Percentiles rank a stretch among this genome's conserved stretches.
These are phyloP conservation scores for Apogon talboti DNA, from an alignment of 2,797 vertebrate genomes.

Conservation along the genomic window DNA sequence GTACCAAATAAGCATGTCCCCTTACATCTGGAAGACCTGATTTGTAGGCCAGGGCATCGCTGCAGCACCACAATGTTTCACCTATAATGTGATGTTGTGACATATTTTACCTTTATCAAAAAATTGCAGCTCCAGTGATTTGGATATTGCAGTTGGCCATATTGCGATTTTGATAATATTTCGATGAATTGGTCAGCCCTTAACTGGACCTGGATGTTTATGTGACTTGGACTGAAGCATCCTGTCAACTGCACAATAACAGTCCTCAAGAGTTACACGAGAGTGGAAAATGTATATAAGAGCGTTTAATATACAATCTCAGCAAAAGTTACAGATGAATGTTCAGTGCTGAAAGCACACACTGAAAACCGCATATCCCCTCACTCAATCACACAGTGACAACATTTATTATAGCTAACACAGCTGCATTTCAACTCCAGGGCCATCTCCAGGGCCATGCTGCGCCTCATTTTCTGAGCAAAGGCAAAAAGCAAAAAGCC, in stretches of 20 bases:
- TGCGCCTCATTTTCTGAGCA: slow-evolving; percentile 29
- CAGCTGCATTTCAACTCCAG: slow-evolving; percentile 23
- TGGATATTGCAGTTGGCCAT: too few relatives aligned
- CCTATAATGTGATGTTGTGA: background rate
- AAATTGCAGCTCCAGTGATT: too few relatives aligned
- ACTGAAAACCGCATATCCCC: slow-evolving; percentile 4
- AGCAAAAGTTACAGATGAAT: background rate
- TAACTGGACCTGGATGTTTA: too few relatives aligned
- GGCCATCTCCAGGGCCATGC: slow-evolving; percentile 17
- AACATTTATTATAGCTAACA: slow-evolving; percentile 11
- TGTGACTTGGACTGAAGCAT: background rate
- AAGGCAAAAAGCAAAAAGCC: slow-evolving; percentile 24
- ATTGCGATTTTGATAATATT: too few relatives aligned
- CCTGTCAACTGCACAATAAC: background rate
- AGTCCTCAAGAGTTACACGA: background rate
- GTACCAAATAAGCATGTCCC: too few relatives aligned
- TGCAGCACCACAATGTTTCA: too few relatives aligned
- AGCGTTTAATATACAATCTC: background rate
- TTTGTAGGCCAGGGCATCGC: too few relatives aligned
- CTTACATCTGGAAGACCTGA: too few relatives aligned
- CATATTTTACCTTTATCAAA: too few relatives aligned
- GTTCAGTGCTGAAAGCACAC: background rate
- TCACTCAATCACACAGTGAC: background rate
- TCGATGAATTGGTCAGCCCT: too few relatives aligned
- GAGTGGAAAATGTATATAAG: background rate